Conservation (phyloP, 2,113 vertebrate genomes). For the Platichthys stellatus region DNA sequence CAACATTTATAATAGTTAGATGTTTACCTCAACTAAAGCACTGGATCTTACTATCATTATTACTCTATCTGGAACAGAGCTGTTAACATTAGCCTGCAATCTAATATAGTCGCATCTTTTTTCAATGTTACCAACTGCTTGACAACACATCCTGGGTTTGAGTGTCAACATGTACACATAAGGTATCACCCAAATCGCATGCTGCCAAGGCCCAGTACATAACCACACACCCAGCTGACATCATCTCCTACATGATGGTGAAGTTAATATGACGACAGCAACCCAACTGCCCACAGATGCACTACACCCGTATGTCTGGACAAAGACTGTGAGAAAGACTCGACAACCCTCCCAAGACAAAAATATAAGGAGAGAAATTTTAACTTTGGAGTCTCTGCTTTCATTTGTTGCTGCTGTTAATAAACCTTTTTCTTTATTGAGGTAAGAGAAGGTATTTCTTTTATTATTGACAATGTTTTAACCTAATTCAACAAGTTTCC, state of each 20-base stretch:
- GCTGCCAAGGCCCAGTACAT: conserved; percentile 42
- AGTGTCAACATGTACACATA: background rate
- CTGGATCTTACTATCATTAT: no score
- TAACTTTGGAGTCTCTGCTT: background rate
- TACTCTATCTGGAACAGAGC: no score
- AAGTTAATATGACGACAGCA: conserved; percentile 41
- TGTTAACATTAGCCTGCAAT: no score
- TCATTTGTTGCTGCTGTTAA: background rate
- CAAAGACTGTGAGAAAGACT: conserved; percentile 15
- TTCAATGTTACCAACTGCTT: no score
- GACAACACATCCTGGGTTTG: no score
- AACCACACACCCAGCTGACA: conserved; percentile 58
- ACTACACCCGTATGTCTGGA: conserved; percentile 34
- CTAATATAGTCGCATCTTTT: no score
- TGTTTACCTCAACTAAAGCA: no score
- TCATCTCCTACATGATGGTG: conserved; percentile 50
- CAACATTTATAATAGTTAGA: no score
- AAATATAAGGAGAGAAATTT: background rate
- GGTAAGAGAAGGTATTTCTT: background rate
- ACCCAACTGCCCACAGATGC: conserved; percentile 19
- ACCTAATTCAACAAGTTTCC: no score
- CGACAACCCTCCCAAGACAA: background rate
- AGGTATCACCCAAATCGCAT: conserved; percentile 16
- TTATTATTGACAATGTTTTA: background rate
- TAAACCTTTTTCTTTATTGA: background rate